phyloP scores from a whole-genome alignment of 2,113 vertebrate species.

The Actenoides lindsayi region DNA sequence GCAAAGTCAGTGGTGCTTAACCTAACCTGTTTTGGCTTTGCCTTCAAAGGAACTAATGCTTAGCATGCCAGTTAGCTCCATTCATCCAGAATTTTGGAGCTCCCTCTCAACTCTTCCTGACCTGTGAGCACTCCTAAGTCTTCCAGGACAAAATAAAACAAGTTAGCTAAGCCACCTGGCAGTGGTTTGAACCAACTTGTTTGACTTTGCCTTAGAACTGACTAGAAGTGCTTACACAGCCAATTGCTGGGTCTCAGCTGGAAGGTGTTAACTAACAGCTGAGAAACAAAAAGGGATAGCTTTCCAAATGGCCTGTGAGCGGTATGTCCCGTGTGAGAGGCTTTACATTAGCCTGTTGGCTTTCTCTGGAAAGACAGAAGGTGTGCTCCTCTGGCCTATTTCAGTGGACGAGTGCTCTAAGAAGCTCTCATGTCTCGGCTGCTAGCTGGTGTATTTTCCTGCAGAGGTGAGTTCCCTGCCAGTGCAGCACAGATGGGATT shows the following conservation, averaged over 20 bases:
- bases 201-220: conserved; percentile 58
- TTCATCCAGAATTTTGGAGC: neutral
- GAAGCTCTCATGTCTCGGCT: neutral
- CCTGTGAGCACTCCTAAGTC: neutral
- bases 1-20: neutral
- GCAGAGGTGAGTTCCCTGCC: neutral
- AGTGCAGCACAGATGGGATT: neutral
- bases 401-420: neutral
- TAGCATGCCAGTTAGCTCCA: neutral
- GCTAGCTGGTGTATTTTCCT: neutral
- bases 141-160: conserved; percentile 63
- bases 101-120: conserved; percentile 52
- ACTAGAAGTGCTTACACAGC: conserved; percentile 62
- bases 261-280: conserved; percentile 11
- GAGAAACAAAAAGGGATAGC: neutral
- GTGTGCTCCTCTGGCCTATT: neutral
- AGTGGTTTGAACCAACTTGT: conserved; percentile 59
- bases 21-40: neutral
- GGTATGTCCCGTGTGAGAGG: neutral
- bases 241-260: conserved; percentile 19
- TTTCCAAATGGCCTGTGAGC: neutral
- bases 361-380: neutral
- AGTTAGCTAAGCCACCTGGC: conserved; percentile 48
- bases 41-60: neutral
- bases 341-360: neutral